Conservation (phyloP, 2,888 invertebrate genomes). For the Pachymerium ferrugineum region DNA sequence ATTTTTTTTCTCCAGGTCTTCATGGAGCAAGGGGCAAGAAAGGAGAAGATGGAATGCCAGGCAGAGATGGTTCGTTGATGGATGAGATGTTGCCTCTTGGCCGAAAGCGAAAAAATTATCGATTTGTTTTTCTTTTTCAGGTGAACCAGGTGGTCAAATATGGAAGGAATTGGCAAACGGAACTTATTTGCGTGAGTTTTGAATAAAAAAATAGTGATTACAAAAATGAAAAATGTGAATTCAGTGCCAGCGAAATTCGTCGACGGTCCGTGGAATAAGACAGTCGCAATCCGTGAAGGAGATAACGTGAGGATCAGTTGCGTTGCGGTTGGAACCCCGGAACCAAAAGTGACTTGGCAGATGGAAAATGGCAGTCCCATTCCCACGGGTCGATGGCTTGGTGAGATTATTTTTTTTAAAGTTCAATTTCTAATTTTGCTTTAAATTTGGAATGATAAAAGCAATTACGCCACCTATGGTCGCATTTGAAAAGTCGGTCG, state of each 20-base stretch:
- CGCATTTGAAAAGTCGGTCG: no score
- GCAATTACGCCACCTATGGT: no score
- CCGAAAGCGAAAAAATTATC: neutral
- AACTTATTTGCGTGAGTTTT: neutral
- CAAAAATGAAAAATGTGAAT: neutral
- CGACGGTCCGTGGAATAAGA: conserved; percentile 53
- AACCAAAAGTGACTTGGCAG: conserved; percentile 72
- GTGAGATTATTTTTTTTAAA: conserved; percentile 51
- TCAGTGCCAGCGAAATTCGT: conserved; percentile 81
- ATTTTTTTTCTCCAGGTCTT: conserved; percentile 42
- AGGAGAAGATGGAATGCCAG: conserved; percentile 59
- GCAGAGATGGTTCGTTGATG: neutral
- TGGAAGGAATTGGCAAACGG: neutral
- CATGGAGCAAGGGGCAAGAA: conserved; percentile 52
- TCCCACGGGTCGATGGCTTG: conserved; percentile 60
- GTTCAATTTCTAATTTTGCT: no score
- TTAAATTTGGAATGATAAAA: no score
- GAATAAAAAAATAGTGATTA: neutral
- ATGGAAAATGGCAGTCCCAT: conserved; percentile 60
- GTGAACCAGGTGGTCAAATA: conserved; percentile 55
- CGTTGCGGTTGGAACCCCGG: conserved; percentile 69
- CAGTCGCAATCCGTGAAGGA: conserved; percentile 70
- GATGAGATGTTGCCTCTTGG: neutral
- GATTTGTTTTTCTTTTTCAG: conserved; percentile 48
- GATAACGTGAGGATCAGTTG: conserved; percentile 77